Percentiles rank a stretch among this genome's conserved stretches.
Evolutionary conservation across 2,888 invertebrate species (phyloP).

Genomic region (Axea sp.): DNA sequence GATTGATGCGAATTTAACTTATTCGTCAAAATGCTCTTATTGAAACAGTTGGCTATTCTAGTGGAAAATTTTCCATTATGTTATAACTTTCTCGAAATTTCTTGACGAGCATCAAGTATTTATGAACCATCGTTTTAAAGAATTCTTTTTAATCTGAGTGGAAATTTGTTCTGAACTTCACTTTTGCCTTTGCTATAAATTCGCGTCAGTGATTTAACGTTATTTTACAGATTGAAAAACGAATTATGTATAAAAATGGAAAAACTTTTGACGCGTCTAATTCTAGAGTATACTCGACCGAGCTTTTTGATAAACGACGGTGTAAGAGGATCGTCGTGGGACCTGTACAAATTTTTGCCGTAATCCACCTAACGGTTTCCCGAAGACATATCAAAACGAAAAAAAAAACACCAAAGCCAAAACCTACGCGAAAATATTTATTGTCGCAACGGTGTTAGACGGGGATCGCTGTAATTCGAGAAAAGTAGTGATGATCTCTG

Average conservation of each 20-base stretch:
- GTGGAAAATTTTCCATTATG: not conserved
- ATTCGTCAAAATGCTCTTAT: constrained; percentile 11
- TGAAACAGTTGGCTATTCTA: constrained; percentile 3
- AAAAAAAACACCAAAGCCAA: not conserved
- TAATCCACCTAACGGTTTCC: constrained; percentile 23
- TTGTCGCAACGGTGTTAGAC: constrained; percentile 4
- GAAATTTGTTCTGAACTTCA: constrained; percentile 24
- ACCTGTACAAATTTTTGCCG: no score
- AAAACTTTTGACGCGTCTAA: constrained; percentile 35
- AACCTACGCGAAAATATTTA: constrained; percentile 28
- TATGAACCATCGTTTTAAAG: not conserved
- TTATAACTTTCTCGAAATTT: constrained; percentile 8
- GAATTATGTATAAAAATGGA: constrained; percentile 33
- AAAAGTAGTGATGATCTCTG: constrained; percentile 37
- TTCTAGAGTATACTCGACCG: constrained; percentile 8
- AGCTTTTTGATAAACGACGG: constrained; percentile 46
- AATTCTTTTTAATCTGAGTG: constrained; percentile 3
- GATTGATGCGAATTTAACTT: constrained; percentile 30
- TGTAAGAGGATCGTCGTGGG: constrained; percentile 38
- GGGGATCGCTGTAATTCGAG: constrained; percentile 27
- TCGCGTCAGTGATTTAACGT: constrained; percentile 19
- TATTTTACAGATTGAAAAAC: constrained; percentile 35
- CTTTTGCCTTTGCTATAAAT: constrained; percentile 11
- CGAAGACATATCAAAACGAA: constrained; percentile 19
- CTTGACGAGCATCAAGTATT: not conserved